Evolutionary conservation across 2,797 vertebrate species (phyloP).

Genomic region (Molossus molossus): DNA sequence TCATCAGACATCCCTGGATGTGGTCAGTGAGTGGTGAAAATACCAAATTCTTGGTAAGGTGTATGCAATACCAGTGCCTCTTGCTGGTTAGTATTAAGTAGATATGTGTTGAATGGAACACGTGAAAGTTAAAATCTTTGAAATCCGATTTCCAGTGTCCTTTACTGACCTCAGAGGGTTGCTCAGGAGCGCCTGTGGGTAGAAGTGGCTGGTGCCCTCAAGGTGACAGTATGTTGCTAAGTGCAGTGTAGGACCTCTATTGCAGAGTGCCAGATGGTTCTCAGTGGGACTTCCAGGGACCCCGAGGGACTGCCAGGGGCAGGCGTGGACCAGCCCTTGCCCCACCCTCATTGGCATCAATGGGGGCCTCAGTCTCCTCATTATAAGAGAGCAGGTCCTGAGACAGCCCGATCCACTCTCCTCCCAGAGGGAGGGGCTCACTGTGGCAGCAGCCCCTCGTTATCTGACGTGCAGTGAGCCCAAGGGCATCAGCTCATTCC

Average conservation of each 20-base stretch:
- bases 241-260: no score
- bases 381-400: not conserved
- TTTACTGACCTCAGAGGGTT: not conserved
- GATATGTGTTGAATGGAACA: no score
- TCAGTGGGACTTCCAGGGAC: not conserved
- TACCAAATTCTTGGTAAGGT: not conserved
- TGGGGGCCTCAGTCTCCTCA: not conserved
- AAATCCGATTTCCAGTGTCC: not conserved
- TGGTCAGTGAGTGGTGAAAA: not conserved
- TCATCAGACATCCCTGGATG: not conserved
- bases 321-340: not conserved
- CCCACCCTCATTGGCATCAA: not conserved
- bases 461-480: not conserved
- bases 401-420: not conserved
- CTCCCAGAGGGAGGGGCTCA: not conserved
- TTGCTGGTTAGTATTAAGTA: not conserved
- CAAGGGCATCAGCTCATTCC: not conserved
- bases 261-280: not conserved
- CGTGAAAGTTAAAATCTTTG: not conserved
- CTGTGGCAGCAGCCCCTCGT: not conserved
- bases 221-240: not conserved
- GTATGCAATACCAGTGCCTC: not conserved
- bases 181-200: not conserved
- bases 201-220: not conserved
- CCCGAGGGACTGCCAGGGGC: not conserved